Evolutionary conservation across 2,888 invertebrate genomes (phyloP).

Genomic region (Stratiomys singularior): DNA sequence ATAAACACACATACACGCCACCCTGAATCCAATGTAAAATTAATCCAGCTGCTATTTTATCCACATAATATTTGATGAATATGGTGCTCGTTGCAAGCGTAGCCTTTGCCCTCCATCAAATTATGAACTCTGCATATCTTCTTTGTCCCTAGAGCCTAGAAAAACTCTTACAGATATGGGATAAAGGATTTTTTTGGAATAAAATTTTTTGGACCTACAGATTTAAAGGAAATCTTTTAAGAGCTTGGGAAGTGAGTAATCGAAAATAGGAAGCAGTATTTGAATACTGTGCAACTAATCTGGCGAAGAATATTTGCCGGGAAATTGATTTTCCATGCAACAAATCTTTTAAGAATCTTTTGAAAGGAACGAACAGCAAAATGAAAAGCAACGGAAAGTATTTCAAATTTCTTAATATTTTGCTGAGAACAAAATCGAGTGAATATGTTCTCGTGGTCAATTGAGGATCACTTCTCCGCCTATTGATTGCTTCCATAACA

Average conservation of each 20-base stretch:
- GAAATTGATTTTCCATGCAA: conserved; percentile 30
- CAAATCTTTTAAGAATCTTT: background rate
- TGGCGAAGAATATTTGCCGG: conserved; percentile 20
- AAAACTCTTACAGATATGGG: background rate
- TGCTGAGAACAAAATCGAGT: background rate
- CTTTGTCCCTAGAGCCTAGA: background rate
- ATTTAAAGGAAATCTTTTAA: background rate
- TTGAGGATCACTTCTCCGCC: conserved; percentile 53
- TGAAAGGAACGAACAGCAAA: background rate
- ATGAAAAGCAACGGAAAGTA: background rate
- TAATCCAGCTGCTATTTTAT: conserved; percentile 30
- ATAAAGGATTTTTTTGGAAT: background rate
- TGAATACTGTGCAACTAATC: conserved; percentile 1
- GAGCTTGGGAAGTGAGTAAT: background rate
- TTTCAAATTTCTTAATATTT: background rate
- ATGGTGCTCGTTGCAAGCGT: conserved; percentile 8
- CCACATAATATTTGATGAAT: conserved; percentile 3
- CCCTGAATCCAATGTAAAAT: conserved; percentile 1
- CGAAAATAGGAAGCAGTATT: no score
- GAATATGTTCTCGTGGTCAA: conserved; percentile 54
- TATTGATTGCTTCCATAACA: conserved; percentile 29
- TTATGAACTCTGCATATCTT: background rate
- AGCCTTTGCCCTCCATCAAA: background rate
- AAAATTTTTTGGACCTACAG: background rate
- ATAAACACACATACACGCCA: background rate